Evolutionary conservation across 2,888 invertebrate species (phyloP).

Genomic region (Oegoconia quadripuncta): DNA sequence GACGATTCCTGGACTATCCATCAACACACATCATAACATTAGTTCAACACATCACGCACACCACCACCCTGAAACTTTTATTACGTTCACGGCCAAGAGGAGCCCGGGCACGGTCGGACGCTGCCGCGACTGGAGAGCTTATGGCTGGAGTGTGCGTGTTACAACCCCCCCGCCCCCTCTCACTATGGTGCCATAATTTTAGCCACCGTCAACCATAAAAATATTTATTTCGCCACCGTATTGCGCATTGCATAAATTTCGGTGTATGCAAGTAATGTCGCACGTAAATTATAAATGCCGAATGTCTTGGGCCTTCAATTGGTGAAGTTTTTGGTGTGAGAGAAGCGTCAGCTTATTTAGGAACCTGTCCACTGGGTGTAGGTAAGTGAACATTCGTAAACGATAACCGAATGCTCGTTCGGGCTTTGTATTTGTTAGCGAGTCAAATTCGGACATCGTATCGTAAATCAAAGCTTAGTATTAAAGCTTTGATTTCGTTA

Average conservation of each 20-base stretch:
- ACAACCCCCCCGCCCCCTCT: slow-evolving; percentile 20
- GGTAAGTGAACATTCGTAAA: too few species aligned
- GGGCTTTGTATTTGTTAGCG: too few species aligned
- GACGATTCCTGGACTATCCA: slow-evolving; percentile 22
- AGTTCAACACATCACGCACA: slow-evolving; percentile 6
- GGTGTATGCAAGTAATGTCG: slow-evolving; percentile 26
- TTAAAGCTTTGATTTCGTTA: too few species aligned
- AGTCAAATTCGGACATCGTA: too few species aligned
- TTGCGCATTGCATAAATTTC: slow-evolving; percentile 64
- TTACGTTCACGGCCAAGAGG: slow-evolving; percentile 13
- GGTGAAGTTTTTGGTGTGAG: too few species aligned
- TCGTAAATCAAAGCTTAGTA: too few species aligned
- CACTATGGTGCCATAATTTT: slow-evolving; percentile 30
- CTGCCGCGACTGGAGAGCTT: slow-evolving; percentile 43
- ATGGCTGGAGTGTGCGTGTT: slow-evolving; percentile 39
- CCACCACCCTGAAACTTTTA: slow-evolving; percentile 3
- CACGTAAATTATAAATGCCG: slow-evolving; percentile 4
- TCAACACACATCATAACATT: slow-evolving; percentile 6
- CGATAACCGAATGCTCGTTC: too few species aligned
- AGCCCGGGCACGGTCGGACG: slow-evolving; percentile 35
- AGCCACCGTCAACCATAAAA: slow-evolving; percentile 55
- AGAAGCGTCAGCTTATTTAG: too few species aligned
- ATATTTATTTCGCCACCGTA: slow-evolving; percentile 57
- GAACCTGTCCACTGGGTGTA: too few species aligned
- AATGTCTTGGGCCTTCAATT: too few species aligned